Conservation (phyloP, 2,113 vertebrate species). For the Narcine bancroftii region DNA sequence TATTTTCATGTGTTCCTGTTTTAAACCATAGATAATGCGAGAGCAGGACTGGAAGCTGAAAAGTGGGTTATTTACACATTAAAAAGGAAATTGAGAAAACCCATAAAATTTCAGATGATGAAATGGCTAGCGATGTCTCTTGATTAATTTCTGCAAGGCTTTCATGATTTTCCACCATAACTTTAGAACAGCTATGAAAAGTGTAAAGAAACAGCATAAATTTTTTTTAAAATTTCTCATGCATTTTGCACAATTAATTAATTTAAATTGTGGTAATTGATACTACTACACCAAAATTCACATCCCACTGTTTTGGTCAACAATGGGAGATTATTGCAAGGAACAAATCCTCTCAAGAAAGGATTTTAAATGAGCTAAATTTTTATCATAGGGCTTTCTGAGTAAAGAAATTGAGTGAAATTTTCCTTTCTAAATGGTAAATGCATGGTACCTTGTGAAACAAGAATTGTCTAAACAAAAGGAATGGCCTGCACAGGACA, state of each 20-base stretch:
- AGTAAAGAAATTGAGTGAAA: neutral
- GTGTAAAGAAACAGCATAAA: neutral
- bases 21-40: too few species aligned
- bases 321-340: neutral
- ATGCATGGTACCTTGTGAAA: neutral
- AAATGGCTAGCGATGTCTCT: neutral
- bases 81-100: neutral
- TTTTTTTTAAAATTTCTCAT: neutral
- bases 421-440: neutral
- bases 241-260: neutral
- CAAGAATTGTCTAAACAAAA: neutral
- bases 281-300: neutral
- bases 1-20: too few species aligned
- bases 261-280: neutral
- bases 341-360: neutral
- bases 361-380: neutral
- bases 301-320: neutral
- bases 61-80: neutral
- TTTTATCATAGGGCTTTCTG: neutral
- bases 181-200: neutral
- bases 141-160: neutral
- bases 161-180: neutral
- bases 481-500: neutral
- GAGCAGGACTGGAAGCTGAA: neutral
- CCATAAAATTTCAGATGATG: neutral